These are phyloP conservation scores for Hirtodrosophila trivittata DNA, from an alignment of 2,888 invertebrate genomes.

Conservation along the genomic window DNA sequence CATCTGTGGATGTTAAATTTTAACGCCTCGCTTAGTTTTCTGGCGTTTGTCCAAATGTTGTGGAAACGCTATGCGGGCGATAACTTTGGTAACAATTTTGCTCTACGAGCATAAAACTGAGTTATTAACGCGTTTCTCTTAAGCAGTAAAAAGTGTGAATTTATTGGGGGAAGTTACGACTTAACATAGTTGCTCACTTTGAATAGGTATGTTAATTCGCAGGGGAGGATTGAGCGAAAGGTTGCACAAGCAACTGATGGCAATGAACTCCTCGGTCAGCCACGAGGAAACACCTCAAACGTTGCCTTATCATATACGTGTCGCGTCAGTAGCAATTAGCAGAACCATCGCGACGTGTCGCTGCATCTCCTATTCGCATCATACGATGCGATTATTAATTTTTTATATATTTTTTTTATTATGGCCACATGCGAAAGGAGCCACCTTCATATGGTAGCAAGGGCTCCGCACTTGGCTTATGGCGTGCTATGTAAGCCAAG, in stretches of 20 bases:
- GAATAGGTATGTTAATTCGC: slow-evolving; percentile 10
- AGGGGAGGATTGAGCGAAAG: neutral
- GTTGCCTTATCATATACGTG: slow-evolving; percentile 69
- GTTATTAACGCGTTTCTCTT: slow-evolving; percentile 38
- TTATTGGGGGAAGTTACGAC: slow-evolving; percentile 30
- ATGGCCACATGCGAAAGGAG: slow-evolving; percentile 54
- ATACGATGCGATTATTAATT: slow-evolving; percentile 74
- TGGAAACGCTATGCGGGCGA: slow-evolving; percentile 11
- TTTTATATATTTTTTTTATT: slow-evolving; percentile 51
- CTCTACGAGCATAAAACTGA: slow-evolving; percentile 13
- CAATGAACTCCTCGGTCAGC: slow-evolving; percentile 67
- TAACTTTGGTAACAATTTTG: slow-evolving; percentile 34
- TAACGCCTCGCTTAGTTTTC: slow-evolving; percentile 37
- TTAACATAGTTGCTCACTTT: neutral
- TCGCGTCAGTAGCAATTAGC: slow-evolving; percentile 74
- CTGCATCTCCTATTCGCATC: slow-evolving; percentile 39
- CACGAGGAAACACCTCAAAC: slow-evolving; percentile 48
- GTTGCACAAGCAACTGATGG: slow-evolving; percentile 28
- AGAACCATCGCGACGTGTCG: slow-evolving; percentile 23
- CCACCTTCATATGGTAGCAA: slow-evolving; percentile 1
- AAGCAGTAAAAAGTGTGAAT: slow-evolving; percentile 33
- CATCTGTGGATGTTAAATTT: slow-evolving; percentile 15
- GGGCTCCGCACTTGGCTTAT: slow-evolving; percentile 31
- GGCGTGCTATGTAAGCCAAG: slow-evolving; percentile 63
- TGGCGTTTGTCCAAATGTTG: slow-evolving; percentile 39